Percentiles rank a stretch among this genome's conserved stretches.
Evolutionary conservation across 2,888 invertebrate genomes (phyloP).

Genomic region (Baronia brevicornis): DNA sequence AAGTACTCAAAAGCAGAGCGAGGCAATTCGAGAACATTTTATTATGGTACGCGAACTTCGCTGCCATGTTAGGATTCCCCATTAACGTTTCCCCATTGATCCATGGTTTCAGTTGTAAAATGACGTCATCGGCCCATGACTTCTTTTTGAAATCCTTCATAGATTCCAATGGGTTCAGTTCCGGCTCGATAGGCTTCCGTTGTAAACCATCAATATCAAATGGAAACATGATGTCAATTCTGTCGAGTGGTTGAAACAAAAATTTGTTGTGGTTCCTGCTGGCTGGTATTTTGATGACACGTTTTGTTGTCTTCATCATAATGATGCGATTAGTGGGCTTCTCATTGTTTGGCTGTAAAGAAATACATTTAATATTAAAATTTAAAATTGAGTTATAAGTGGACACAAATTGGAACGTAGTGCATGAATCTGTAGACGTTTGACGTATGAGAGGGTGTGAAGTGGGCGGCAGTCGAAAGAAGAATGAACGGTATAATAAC

Average conservation of each 20-base stretch:
- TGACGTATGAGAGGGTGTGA: no score
- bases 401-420: no score
- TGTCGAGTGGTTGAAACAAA: slow-evolving; percentile 53
- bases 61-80: slow-evolving; percentile 53
- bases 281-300: slow-evolving; percentile 81
- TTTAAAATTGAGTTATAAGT: no score
- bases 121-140: slow-evolving; percentile 57
- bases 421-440: no score
- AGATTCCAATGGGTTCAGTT: slow-evolving; percentile 41
- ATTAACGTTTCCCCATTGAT: slow-evolving; percentile 41
- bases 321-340: slow-evolving; percentile 76
- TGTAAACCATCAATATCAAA: slow-evolving; percentile 46
- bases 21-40: slow-evolving; percentile 50
- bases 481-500: no score
- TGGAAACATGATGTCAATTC: slow-evolving; percentile 59
- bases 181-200: slow-evolving; percentile 43
- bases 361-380: slow-evolving; percentile 10
- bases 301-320: slow-evolving; percentile 81
- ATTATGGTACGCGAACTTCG: slow-evolving; percentile 57
- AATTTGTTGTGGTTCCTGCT: slow-evolving; percentile 51
- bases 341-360: slow-evolving; percentile 74
- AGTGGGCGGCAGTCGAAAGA: no score
- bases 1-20: slow-evolving; percentile 39
- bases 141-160: slow-evolving; percentile 53
- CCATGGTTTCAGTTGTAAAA: slow-evolving; percentile 52